Conservation (phyloP, 2,888 invertebrate genomes). For the Diplolepis rosae region DNA sequence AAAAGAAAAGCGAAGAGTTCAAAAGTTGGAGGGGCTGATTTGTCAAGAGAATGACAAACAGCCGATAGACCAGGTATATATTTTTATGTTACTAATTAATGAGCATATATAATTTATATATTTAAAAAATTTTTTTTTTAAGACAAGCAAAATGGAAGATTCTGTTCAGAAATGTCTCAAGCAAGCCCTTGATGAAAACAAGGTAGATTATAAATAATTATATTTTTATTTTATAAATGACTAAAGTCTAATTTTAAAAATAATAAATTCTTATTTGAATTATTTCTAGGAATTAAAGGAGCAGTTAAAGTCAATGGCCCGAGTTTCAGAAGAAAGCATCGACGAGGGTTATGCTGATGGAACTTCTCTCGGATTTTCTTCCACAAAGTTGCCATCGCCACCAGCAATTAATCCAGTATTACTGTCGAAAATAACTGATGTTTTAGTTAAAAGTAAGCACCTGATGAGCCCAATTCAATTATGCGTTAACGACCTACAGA, state of each 20-base stretch:
- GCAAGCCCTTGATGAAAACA: slow-evolving; percentile 58
- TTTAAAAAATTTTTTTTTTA: slow-evolving; percentile 33
- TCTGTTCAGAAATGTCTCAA: slow-evolving; percentile 55
- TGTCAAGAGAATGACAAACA: slow-evolving; percentile 44
- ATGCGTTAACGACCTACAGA: slow-evolving; percentile 52
- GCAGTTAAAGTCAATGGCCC: slow-evolving; percentile 52
- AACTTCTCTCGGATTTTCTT: slow-evolving; percentile 47
- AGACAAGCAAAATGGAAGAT: slow-evolving; percentile 54
- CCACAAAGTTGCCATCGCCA: slow-evolving; percentile 57
- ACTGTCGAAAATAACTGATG: slow-evolving; percentile 50
- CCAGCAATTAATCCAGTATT: slow-evolving; percentile 55
- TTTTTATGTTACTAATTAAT: slow-evolving; percentile 1
- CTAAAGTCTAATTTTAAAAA: neutral
- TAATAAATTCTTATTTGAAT: neutral
- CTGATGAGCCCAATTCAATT: slow-evolving; percentile 56
- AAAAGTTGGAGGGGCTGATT: slow-evolving; percentile 54
- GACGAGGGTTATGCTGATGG: slow-evolving; percentile 66
- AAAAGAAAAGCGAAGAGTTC: slow-evolving; percentile 56
- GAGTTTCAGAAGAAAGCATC: slow-evolving; percentile 60
- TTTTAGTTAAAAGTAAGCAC: slow-evolving; percentile 55
- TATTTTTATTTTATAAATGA: no score
- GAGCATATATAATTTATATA: slow-evolving; percentile 22
- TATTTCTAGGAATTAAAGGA: slow-evolving; percentile 56
- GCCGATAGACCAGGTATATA: slow-evolving; percentile 50
- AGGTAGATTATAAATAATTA: no score